Conservation (phyloP, 2,888 invertebrate species). For the Eristalis arbustorum region DNA sequence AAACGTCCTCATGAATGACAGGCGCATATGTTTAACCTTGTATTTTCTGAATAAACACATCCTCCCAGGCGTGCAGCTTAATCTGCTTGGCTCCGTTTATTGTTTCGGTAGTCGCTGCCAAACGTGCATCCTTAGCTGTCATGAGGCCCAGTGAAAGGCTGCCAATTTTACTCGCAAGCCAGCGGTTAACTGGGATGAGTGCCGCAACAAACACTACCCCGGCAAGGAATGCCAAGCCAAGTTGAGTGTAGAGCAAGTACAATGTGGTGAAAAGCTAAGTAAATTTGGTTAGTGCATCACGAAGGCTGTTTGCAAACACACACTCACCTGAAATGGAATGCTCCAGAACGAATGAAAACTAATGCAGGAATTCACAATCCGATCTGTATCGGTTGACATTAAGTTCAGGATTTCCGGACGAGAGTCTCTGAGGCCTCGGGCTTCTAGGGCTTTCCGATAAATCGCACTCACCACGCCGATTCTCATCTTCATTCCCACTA, state of each 20-base stretch:
- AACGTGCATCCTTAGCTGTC: slow-evolving; percentile 93
- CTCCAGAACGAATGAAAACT: slow-evolving; percentile 99
- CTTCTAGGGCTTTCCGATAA: slow-evolving; percentile 83
- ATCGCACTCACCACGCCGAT: slow-evolving; percentile 91
- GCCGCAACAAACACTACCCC: slow-evolving; percentile 92
- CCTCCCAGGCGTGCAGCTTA: slow-evolving; percentile 97
- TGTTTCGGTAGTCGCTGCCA: slow-evolving; percentile 92
- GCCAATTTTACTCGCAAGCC: slow-evolving; percentile 94
- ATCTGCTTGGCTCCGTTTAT: slow-evolving; percentile 93
- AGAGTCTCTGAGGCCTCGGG: slow-evolving; percentile 80
- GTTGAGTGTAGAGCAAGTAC: slow-evolving; percentile 91
- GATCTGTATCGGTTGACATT: slow-evolving; percentile 97
- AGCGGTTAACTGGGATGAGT: slow-evolving; percentile 95
- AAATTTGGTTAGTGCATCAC: neutral
- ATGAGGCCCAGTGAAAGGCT: slow-evolving; percentile 92
- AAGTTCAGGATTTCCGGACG: slow-evolving; percentile 96
- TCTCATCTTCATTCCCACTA: slow-evolving; percentile 92
- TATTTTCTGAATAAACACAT: slow-evolving; percentile 88
- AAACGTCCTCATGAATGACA: neutral
- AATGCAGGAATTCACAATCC: slow-evolving; percentile 96
- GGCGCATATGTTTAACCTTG: slow-evolving; percentile 81
- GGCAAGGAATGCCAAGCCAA: slow-evolving; percentile 94
- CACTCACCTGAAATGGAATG: slow-evolving; percentile 84
- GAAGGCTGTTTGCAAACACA: neutral
- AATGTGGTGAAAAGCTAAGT: slow-evolving; percentile 89